Conservation (phyloP, 2,888 invertebrate genomes). For the Plebejus argus region DNA sequence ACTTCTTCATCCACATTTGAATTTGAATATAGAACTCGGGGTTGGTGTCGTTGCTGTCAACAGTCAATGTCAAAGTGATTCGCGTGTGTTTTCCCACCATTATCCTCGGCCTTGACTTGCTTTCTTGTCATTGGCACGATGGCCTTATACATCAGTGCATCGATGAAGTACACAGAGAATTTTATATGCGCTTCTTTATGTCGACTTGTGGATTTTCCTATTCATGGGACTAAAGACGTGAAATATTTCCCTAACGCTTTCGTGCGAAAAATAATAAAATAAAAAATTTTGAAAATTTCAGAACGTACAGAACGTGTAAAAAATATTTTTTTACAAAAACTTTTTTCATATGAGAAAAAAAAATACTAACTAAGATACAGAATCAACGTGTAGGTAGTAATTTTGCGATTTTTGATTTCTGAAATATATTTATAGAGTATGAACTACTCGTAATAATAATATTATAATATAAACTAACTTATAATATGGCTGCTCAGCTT, state of each 20-base stretch:
- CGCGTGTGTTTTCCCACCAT: slow-evolving; percentile 34
- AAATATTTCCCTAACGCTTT: not conserved
- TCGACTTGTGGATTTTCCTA: not conserved
- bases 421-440: too few species aligned
- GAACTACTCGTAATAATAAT: too few species aligned
- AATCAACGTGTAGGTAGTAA: too few species aligned
- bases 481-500: too few species aligned
- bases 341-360: too few species aligned
- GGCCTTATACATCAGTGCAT: not conserved
- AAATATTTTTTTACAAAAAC: too few species aligned
- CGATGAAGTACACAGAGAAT: slow-evolving; percentile 3
- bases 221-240: not conserved
- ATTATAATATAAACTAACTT: too few species aligned
- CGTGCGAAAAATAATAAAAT: not conserved
- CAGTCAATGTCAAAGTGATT: not conserved
- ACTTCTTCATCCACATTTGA: too few species aligned
- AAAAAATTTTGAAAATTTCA: not conserved
- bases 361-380: too few species aligned
- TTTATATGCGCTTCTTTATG: not conserved
- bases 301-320: too few species aligned
- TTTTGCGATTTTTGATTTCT: too few species aligned
- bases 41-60: not conserved
- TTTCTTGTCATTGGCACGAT: slow-evolving; percentile 18
- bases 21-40: not conserved
- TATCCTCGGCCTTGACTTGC: slow-evolving; percentile 23